Percentiles rank a stretch among this genome's conserved stretches.
Conservation (phyloP, 2,113 vertebrate genomes). For the Falco punctatus region DNA sequence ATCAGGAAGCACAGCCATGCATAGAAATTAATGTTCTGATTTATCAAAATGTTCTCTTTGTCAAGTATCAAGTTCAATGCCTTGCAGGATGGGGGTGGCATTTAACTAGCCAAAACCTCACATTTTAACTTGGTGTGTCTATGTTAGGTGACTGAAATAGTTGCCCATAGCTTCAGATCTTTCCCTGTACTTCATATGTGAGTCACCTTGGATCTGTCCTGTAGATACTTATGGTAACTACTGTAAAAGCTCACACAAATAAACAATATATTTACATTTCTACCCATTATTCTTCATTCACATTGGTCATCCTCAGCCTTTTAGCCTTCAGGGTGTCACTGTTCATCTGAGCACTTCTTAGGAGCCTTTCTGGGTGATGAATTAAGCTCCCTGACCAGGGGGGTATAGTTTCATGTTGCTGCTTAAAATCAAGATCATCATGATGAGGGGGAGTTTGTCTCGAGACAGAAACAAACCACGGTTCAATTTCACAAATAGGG, state of each 20-base stretch:
- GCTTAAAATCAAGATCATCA: conserved; percentile 14
- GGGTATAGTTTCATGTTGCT: neutral
- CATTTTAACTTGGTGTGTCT: neutral
- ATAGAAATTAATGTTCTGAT: neutral
- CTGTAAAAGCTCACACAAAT: neutral
- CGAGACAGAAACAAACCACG: neutral
- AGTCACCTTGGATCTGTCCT: neutral
- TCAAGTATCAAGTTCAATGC: neutral
- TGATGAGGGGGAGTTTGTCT: neutral
- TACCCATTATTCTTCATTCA: neutral
- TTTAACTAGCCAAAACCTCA: neutral
- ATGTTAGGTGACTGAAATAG: neutral
- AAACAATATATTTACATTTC: neutral
- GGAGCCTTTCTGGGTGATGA: neutral
- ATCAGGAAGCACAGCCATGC: neutral
- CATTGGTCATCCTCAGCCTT: neutral
- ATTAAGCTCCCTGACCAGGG: neutral
- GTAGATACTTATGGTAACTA: neutral
- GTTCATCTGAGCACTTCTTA: neutral
- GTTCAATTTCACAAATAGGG: neutral
- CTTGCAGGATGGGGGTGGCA: neutral
- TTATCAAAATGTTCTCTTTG: neutral
- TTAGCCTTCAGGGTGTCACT: neutral
- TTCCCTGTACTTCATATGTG: neutral
- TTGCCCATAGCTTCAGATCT: neutral